Evolutionary conservation across 2,797 vertebrate genomes (phyloP), one percentile per base, ranked within the genome.

Genomic region (Eptatretus atami): DNA sequence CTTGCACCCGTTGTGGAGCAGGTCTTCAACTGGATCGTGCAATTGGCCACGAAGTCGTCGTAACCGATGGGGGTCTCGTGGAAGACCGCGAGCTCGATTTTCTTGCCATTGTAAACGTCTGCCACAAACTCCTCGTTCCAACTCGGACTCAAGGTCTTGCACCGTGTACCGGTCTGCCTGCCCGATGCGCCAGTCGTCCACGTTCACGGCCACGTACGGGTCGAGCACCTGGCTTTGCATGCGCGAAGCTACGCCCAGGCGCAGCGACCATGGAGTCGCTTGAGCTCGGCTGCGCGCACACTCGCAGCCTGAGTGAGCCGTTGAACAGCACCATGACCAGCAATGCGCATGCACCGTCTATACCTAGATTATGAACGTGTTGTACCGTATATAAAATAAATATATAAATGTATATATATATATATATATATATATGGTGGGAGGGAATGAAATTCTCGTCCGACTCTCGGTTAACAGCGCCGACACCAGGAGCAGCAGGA

Each of bases 121-220:
- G 87, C 88, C 72, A 86, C 86, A 74, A 96, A 98, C 72, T 98
- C 92, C 69, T 98, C 88, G 55, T 98, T 81, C 92, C 92, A 98
- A 66, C 82, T 78, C 1, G 92, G 92, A 67, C 84, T 95, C 75
- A 95, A 93, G 69, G 86, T 96, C 75, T 94, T 95, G 72, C 83
- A 86, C 71, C 83, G 82, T 73, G 92, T 98, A 54, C 81, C n/a
- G n/a, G 92, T 98, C 72, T 98, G n/a, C n/a, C n/a, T n/a, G 92
- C 65, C 92, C 92, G 25, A 98, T 81, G 66, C 90, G 80, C 67
- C 81, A 93, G 71, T 98, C 86, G 67, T 98, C 92, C 74, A 98
- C 83, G 63, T 98, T 98, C 65, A 98, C 78, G n/a, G 92, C 87
- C 69, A 98, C 86, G 75, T 98, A 98, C 9, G 92, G 86, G 76